These are phyloP conservation scores for Ryuthela nishihirai DNA, from an alignment of 2,888 invertebrate species.

Conservation along the genomic window DNA sequence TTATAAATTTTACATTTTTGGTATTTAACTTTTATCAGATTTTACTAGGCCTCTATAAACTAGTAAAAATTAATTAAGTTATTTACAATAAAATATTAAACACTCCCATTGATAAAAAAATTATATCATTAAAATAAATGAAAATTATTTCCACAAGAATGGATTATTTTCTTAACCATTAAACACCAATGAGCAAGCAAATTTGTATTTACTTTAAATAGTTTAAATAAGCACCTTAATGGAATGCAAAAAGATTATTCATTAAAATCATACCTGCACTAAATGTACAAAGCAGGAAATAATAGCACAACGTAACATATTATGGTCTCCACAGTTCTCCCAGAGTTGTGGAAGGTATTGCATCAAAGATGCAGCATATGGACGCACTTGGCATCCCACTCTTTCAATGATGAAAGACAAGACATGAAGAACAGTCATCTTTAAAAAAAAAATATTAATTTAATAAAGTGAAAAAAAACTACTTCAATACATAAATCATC, in stretches of 20 bases:
- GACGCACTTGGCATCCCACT: constrained; percentile 69
- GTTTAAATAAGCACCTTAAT: neutral
- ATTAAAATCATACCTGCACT: constrained; percentile 60
- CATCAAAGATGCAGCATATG: constrained; percentile 65
- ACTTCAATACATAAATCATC: too few relatives aligned
- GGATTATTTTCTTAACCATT: too few relatives aligned
- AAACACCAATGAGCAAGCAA: too few relatives aligned
- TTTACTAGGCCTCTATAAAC: too few relatives aligned
- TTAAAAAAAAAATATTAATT: constrained; percentile 44
- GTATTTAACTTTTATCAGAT: too few relatives aligned
- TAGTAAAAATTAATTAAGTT: too few relatives aligned
- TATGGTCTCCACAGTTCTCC: constrained; percentile 79
- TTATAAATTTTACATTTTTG: too few relatives aligned
- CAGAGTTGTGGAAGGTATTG: constrained; percentile 82
- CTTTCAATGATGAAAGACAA: constrained; percentile 85
- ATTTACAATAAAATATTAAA: too few relatives aligned
- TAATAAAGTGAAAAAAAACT: constrained; percentile 1
- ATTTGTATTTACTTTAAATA: too few relatives aligned
- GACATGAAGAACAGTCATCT: constrained; percentile 87
- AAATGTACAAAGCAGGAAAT: constrained; percentile 80
- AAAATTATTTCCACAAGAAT: too few relatives aligned
- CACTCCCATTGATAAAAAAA: too few relatives aligned
- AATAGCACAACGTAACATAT: constrained; percentile 87
- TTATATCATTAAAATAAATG: too few relatives aligned
- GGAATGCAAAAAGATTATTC: neutral